phyloP scores from a whole-genome alignment of 2,797 vertebrate species.

The Peromyscus nudipes region DNA sequence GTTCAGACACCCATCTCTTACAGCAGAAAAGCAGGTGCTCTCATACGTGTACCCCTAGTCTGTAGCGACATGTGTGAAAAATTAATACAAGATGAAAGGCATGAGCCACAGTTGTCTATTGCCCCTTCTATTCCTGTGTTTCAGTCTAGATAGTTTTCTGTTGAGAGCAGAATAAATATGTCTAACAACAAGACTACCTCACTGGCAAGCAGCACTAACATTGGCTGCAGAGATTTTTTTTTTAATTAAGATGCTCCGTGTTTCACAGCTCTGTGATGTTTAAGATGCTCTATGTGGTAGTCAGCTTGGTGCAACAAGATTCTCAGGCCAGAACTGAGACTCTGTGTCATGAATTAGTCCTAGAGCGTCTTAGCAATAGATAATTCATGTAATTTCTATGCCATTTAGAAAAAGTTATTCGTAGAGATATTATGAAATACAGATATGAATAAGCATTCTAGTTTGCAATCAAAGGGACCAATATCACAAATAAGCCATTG shows the following conservation, averaged over 20 bases:
- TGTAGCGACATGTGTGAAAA: not conserved
- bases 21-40: not conserved
- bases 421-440: not conserved
- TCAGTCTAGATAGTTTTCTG: slow-evolving; percentile 21
- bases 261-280: not conserved
- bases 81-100: not conserved
- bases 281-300: not conserved
- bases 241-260: not conserved
- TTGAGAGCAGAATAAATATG: slow-evolving; percentile 48
- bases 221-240: not conserved
- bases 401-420: not conserved
- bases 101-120: not conserved
- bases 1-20: not conserved
- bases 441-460: not conserved
- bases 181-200: not conserved
- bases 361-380: not conserved
- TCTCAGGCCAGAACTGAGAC: not conserved
- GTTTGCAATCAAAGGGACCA: not conserved
- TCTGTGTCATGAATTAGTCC: not conserved
- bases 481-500: not conserved
- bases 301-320: not conserved
- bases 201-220: slow-evolving; percentile 18
- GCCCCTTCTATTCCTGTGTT: not conserved
- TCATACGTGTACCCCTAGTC: not conserved
- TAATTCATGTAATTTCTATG: not conserved